Evolutionary conservation across 2,797 vertebrate genomes (phyloP), one percentile per base, ranked within the genome.

Genomic region (Notolepis coatsorum): DNA sequence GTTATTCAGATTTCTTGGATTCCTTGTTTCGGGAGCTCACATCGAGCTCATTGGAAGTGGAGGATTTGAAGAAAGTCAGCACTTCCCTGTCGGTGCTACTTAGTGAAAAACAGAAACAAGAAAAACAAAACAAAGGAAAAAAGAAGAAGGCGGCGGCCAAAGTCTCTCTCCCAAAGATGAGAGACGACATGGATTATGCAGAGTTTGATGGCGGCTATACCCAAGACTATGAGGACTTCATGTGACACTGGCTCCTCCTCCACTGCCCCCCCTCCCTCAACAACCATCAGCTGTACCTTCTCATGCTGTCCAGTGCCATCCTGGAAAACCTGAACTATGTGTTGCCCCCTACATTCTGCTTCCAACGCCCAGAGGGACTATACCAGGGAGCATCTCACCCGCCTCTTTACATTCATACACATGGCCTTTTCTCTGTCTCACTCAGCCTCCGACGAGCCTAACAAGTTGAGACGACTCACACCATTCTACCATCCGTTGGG

Each of bases 121-220:
- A 99, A 93, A 99, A 97, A 92, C 96, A 98, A 95, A 98, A 93
- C 93, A 99, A 98, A 93, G 89, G 87, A 55, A 99, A 99, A 92
- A 99, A 99, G 92, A 99, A 99, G 94, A 99, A 98, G 92, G n/a
- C n/a, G n/a, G n/a, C n/a, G n/a, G n/a, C n/a, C n/a, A 99, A 99
- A 89, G 97, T n/a, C n/a, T n/a, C n/a, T n/a, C n/a, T n/a, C n/a
- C n/a, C 96, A 41, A 97, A 96, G 1, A 86, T 96, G 95, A 96
- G 94, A 90, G 94, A 98, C 0, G 96, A 97, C 79, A 91, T 98
- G 20, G 97, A 98, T 81, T 99, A 97, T 24, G 95, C 94, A 21
- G 91, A 90, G 28, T 94, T 96, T 12, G 95, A 96, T 0, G 96
- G 95, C 17, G 95, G 95, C 61, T 99, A 96, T 27, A 92, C 93